Evolutionary conservation across 2,113 vertebrate species (phyloP), one percentile per base, ranked within the genome.

Genomic region (Rhegmatorhina hoffmannsi): DNA sequence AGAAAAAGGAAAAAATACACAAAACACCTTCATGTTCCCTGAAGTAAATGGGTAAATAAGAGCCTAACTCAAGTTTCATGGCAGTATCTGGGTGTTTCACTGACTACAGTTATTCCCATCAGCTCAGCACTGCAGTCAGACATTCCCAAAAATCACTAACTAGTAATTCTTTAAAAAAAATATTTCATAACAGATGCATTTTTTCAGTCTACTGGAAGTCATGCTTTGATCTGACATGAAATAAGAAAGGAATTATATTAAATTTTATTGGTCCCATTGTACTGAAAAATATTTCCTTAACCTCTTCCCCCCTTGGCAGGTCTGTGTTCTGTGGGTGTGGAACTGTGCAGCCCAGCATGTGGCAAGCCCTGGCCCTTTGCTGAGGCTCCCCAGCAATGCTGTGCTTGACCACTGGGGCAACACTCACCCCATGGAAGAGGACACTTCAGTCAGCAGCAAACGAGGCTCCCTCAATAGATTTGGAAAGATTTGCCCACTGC

Each of bases 251-350:
- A 7, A 80, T 88, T 73, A 5, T 29, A 21, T 19, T 25, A 11
- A 59, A 59, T 43, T 80, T 23, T 26, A 7, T 58, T 44, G 21
- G 2, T 31, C 13, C 10, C 8, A 16, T 16, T 80, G 38, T 56
- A 28, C 15, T 80, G 46, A 90, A 47, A 77, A 70, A 10, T 14
- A 21, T 36, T 59, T 83, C 82, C 63, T 76, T 26, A 25, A 59
- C 31, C 23, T 81, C 13, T 53, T 15, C 3, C 9, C 49, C 34
- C 13, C 11, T 63, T 2, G 0, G 11, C 68, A 96, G 96, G 64
- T 94, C 93, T 11, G 49, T 50, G 38, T 97, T 96, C 92, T 96
- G 95, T 1, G 90, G 96, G 50, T 89, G 80, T 38, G 94, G 95
- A 13, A 31, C 75, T 0, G 93, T 96, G 64, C 46, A 6, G 64